Evolutionary conservation across 1,140 invertebrate genomes (phyloP).

Genomic region (Aleiodes sp.): DNA sequence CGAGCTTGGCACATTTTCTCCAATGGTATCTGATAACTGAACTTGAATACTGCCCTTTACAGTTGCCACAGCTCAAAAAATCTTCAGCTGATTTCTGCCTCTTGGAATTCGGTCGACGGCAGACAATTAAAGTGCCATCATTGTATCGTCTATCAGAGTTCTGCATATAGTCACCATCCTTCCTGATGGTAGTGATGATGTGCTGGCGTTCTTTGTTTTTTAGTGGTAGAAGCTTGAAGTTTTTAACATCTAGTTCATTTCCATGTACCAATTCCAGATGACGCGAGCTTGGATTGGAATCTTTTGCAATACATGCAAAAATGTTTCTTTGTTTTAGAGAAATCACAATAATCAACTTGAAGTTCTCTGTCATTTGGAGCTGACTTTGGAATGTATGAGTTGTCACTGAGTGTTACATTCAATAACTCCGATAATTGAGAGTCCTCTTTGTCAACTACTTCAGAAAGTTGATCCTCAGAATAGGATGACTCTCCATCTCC

Average conservation of each 20-base stretch:
- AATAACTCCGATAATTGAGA: neutral
- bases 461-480: no score
- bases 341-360: neutral
- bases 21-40: constrained; percentile 22
- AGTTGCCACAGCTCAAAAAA: constrained; percentile 25
- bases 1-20: constrained; percentile 18
- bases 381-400: neutral
- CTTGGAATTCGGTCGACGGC: constrained; percentile 31
- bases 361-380: constrained; percentile 26
- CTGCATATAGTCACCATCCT: constrained; percentile 34
- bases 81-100: constrained; percentile 25
- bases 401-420: neutral
- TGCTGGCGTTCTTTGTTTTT: constrained; percentile 16
- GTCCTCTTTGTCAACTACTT: no score
- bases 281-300: constrained; percentile 33
- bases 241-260: constrained; percentile 34
- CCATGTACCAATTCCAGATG: constrained; percentile 36
- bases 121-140: constrained; percentile 35
- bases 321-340: constrained; percentile 34
- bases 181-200: constrained; percentile 29
- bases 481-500: no score
- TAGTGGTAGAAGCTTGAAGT: constrained; percentile 24
- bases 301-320: constrained; percentile 41
- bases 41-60: constrained; percentile 15
- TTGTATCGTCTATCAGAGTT: constrained; percentile 35